A percentile compares a stretch with the other conserved stretches of the same genome.
Conservation (phyloP, 2,888 invertebrate genomes). For the Agrilus mali region DNA sequence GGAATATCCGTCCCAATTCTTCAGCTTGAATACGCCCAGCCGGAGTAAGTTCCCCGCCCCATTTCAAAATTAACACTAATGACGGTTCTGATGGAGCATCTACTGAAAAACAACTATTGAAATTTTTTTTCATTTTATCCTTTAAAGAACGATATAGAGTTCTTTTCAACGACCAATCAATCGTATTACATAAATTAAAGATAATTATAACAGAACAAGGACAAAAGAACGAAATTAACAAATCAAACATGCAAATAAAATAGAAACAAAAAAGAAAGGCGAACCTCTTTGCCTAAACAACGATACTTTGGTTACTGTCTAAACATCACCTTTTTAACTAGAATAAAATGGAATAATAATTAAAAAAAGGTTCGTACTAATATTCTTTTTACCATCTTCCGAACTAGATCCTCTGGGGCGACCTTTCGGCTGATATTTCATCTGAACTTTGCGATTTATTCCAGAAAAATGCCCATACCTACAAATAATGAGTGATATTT, state of each 20-base stretch:
- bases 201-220: conserved; percentile 15
- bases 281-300: no score
- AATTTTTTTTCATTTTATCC: background rate
- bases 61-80: conserved; percentile 91
- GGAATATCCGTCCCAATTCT: conserved; percentile 92
- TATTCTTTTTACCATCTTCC: conserved; percentile 69
- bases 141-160: background rate
- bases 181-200: background rate
- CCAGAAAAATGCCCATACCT: conserved; percentile 99
- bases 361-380: conserved; percentile 23
- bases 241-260: background rate
- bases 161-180: no score
- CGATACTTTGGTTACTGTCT: background rate
- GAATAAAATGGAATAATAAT: conserved; percentile 11
- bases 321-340: background rate
- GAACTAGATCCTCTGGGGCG: conserved; percentile 83
- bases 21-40: conserved; percentile 96
- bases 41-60: conserved; percentile 98
- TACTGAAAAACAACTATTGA: conserved; percentile 32
- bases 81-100: conserved; percentile 86
- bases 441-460: conserved; percentile 98
- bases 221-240: conserved; percentile 3
- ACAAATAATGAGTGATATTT: conserved; percentile 5
- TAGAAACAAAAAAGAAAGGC: background rate
- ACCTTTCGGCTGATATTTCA: conserved; percentile 97